phyloP scores from a whole-genome alignment of 2,797 vertebrate genomes.

The Melanogrammus aeglefinus region DNA sequence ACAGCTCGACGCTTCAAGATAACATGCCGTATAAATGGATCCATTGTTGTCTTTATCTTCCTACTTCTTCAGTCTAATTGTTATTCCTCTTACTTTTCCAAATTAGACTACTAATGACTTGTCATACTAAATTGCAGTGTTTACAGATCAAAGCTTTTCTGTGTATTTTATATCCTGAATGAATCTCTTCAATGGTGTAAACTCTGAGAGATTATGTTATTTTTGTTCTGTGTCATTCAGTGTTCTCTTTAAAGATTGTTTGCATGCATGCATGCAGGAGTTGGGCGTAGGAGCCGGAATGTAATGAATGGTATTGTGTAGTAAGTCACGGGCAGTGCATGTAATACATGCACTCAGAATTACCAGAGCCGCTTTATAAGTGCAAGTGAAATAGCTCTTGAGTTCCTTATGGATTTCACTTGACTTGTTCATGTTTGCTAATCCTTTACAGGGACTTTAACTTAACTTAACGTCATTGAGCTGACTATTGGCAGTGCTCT shows the following conservation, averaged over 20 bases:
- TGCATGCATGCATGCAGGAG: neutral
- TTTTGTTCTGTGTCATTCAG: neutral
- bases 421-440: neutral
- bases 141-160: neutral
- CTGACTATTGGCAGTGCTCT: neutral
- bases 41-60: constrained; percentile 11
- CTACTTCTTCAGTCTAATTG: neutral
- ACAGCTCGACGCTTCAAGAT: neutral
- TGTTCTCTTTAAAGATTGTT: neutral
- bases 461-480: neutral
- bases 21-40: constrained; percentile 1
- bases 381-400: neutral
- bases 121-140: neutral
- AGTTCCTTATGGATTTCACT: neutral
- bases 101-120: neutral
- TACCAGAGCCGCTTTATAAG: neutral
- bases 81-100: neutral
- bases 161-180: neutral
- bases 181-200: neutral
- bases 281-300: neutral
- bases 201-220: neutral
- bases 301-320: neutral
- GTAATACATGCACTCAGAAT: neutral
- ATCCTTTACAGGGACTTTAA: neutral
- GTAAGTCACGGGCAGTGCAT: neutral